Base-by-base conservation (phyloP, 2,888 invertebrate genomes). In the Rhynchonema sp. region DNA sequence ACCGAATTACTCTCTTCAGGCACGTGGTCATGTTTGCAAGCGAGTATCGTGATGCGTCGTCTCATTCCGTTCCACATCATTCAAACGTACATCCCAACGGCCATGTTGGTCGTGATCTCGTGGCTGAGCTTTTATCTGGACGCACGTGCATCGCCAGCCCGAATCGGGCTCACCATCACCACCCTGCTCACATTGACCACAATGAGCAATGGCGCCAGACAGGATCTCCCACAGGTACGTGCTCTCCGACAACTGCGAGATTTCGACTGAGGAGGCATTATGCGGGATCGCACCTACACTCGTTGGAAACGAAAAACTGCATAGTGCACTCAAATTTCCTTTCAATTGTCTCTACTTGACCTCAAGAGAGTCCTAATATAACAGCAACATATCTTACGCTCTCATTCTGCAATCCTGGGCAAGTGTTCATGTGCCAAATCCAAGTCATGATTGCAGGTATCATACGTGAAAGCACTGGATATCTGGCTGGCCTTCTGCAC, bases 41-140 rank as follows among this genome's bases (percentile, higher is more conserved):
- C 59, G 9, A 25, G 1, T 2, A 46, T 72, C 55, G 67, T 68
- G 27, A 72, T 72, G 72, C 65, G 66, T 30, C 65, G 71, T 6
- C 61, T 66, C 22, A 67, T 72, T 2, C 59, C 68, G 6, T 72
- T 70, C 60, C 72, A 72, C 62, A 64, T 72, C 55, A 68, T 72
- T 55, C 72, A 72, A 60, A 71, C 70, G 1, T 72, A 70, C 62
- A 66, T 72, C 59, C 72, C 72, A 1, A 69, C 71, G 6, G 69
- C 54, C n/a, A 58, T 62, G 59, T 30, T 62, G 59, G 62, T 62
- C 29, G 55, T 59, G 17, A 59, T 59, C 27, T 59, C 59, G 6
- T 59, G 59, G 59, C 38, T 59, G 46, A 30, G 30, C 28, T 59
- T 59, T 27, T 59, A 27, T 70, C 62, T 72, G 55, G 70, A 71